Conservation (phyloP, 2,113 vertebrate species). For the Thamnaconus septentrionalis region DNA sequence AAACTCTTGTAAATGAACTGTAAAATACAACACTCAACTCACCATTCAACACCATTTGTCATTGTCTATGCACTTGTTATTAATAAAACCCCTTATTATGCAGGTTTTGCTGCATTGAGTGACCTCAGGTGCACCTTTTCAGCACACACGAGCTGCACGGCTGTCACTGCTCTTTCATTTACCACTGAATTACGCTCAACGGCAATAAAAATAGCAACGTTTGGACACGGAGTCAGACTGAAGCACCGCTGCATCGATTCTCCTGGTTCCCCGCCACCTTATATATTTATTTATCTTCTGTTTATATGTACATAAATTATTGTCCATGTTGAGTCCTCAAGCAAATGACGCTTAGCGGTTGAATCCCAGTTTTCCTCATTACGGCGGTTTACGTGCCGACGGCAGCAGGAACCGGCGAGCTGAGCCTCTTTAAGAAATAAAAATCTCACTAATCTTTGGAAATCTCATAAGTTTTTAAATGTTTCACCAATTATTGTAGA, state of each 20-base stretch:
- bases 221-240: not conserved
- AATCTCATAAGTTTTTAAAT: conserved; percentile 9
- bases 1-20: too few species aligned
- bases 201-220: conserved; percentile 1
- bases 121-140: not conserved
- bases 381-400: not conserved
- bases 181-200: conserved; percentile 1
- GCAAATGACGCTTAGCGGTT: not conserved
- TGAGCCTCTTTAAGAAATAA: too few species aligned
- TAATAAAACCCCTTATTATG: not conserved
- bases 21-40: too few species aligned
- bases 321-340: not conserved
- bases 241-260: not conserved
- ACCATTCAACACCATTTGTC: not conserved
- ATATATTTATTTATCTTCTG: not conserved
- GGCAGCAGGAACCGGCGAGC: too few species aligned
- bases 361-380: not conserved
- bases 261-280: not conserved
- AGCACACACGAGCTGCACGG: not conserved
- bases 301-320: not conserved
- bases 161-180: conserved; percentile 7
- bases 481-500: not conserved
- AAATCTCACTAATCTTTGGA: not conserved
- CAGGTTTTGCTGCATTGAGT: not conserved
- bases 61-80: not conserved